Percentiles rank a stretch among this genome's conserved stretches.
These are phyloP conservation scores for Pseudococcus longispinus DNA, from an alignment of 2,888 invertebrate species.

Conservation along the genomic window DNA sequence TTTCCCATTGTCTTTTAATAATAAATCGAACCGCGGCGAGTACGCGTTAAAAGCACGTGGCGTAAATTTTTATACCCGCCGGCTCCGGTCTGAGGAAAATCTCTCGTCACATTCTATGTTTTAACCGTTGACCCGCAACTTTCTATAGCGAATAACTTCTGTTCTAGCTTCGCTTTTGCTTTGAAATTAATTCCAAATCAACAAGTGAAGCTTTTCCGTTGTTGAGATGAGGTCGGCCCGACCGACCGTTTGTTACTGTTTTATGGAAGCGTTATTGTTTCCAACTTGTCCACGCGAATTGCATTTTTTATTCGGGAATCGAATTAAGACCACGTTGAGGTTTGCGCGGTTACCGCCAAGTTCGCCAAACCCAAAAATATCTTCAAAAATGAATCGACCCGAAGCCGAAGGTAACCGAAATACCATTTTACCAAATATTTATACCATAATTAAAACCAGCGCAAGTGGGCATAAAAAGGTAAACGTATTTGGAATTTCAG, in stretches of 20 bases:
- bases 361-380: too few species aligned
- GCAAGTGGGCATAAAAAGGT: background rate
- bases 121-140: conserved; percentile 8
- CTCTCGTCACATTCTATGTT: background rate
- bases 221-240: background rate
- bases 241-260: background rate
- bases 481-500: background rate
- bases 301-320: background rate
- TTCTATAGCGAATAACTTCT: background rate
- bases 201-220: background rate
- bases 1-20: background rate
- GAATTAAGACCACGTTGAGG: background rate
- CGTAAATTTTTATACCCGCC: background rate
- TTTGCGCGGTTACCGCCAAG: background rate
- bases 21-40: conserved; percentile 11
- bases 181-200: conserved; percentile 25
- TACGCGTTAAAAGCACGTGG: background rate
- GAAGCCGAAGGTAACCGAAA: background rate
- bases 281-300: background rate
- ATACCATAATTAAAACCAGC: background rate
- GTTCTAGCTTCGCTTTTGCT: background rate
- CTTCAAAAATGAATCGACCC: too few species aligned
- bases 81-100: background rate
- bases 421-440: background rate
- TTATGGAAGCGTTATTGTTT: background rate